Conservation (phyloP, 2,113 vertebrate genomes). For the Stegostoma tigrinum region DNA sequence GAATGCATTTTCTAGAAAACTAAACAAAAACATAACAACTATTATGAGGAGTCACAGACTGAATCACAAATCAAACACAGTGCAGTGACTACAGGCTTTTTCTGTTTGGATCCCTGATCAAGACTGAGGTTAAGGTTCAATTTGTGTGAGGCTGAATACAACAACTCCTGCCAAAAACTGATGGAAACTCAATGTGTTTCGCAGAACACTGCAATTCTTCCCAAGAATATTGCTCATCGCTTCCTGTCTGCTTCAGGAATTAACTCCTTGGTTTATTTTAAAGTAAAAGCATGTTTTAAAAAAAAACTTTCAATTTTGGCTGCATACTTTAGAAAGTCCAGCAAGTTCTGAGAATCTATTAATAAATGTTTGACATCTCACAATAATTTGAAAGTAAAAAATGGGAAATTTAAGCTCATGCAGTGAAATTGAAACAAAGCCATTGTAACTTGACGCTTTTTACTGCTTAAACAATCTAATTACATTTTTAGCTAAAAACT, state of each 20-base stretch:
- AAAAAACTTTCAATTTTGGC: background rate
- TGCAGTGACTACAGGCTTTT: background rate
- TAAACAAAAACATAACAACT: background rate
- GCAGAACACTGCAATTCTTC: background rate
- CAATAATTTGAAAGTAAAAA: background rate
- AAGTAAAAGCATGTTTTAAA: too few species aligned
- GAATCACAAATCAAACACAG: background rate
- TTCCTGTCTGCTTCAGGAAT: conserved; percentile 11
- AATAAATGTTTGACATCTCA: background rate
- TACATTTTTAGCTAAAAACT: background rate
- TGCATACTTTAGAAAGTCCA: background rate
- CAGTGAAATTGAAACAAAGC: background rate
- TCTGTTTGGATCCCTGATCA: background rate
- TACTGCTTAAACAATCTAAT: background rate
- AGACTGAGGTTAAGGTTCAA: background rate
- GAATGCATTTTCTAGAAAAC: background rate
- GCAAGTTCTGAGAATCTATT: background rate
- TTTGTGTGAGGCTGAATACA: background rate
- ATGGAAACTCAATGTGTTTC: background rate
- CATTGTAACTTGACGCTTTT: background rate
- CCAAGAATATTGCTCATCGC: background rate
- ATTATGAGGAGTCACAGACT: background rate
- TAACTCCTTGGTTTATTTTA: background rate
- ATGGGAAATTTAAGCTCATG: background rate
- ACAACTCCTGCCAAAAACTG: background rate